Conservation (phyloP, 92 coral and sea anemone species). For the Heliopora coerulea region DNA sequence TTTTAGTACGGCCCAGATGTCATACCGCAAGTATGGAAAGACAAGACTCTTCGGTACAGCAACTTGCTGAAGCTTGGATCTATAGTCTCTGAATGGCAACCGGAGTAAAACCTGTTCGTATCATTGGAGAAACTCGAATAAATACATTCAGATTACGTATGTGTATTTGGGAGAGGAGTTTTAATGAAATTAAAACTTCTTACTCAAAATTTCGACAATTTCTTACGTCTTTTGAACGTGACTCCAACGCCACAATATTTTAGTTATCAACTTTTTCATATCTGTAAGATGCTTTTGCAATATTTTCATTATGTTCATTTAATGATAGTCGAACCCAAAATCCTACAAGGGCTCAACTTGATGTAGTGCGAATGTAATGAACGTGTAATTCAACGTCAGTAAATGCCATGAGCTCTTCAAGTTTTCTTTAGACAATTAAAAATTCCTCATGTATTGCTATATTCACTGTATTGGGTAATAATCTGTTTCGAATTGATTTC, state of each 20-base stretch:
- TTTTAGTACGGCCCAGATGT: conserved; percentile 19
- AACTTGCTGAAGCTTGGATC: conserved; percentile 27
- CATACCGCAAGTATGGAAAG: conserved; percentile 15
- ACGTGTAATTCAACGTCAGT: too few species aligned
- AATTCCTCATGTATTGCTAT: too few species aligned
- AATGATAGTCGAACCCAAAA: conserved; percentile 11
- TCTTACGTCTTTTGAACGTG: not conserved
- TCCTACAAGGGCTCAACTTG: not conserved
- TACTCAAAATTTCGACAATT: not conserved
- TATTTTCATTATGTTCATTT: not conserved
- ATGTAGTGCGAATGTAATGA: not conserved
- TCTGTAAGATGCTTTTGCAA: not conserved
- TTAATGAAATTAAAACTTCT: not conserved
- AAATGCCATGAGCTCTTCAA: too few species aligned
- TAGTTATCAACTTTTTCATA: not conserved
- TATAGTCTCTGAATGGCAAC: conserved; percentile 15
- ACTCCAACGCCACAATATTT: not conserved
- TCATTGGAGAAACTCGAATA: not conserved
- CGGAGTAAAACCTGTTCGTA: not conserved
- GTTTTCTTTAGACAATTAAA: too few species aligned
- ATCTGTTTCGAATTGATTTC: too few species aligned
- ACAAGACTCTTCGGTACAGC: conserved; percentile 17
- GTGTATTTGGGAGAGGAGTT: too few species aligned
- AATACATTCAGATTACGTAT: too few species aligned
- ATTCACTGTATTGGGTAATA: too few species aligned